These are phyloP conservation scores for Tetramorium alpestre DNA, from an alignment of 1,140 invertebrate genomes.

Conservation along the genomic window DNA sequence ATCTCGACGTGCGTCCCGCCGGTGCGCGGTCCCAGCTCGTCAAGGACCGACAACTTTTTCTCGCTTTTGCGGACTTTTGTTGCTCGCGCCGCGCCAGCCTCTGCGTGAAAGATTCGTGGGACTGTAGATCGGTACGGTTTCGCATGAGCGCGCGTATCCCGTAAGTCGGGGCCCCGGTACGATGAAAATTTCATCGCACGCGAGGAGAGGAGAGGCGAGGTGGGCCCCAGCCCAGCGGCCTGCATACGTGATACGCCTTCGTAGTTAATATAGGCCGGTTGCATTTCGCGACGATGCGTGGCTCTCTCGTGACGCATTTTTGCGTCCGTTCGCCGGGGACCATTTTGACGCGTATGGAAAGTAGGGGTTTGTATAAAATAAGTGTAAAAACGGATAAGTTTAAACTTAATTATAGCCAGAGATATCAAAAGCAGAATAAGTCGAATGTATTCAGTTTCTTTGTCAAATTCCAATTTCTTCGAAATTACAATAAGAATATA, in stretches of 20 bases:
- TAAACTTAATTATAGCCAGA: neutral
- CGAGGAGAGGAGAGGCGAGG: slow-evolving; percentile 70
- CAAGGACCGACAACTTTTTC: slow-evolving; percentile 72
- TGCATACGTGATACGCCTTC: slow-evolving; percentile 79
- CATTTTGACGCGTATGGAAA: neutral
- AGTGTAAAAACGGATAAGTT: neutral
- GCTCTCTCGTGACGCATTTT: slow-evolving; percentile 47
- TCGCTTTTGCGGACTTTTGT: slow-evolving; percentile 68
- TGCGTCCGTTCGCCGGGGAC: slow-evolving; percentile 13
- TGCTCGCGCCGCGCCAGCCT: slow-evolving; percentile 56
- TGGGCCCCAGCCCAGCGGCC: slow-evolving; percentile 73
- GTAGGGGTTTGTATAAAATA: neutral
- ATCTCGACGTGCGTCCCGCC: slow-evolving; percentile 37
- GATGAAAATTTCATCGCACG: slow-evolving; percentile 78
- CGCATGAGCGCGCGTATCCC: slow-evolving; percentile 65
- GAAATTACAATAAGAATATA: neutral
- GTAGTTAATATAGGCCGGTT: slow-evolving; percentile 79
- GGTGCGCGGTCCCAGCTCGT: slow-evolving; percentile 15
- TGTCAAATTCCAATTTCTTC: neutral
- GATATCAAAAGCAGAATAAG: neutral
- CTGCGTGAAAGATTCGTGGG: slow-evolving; percentile 69
- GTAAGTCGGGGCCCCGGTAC: slow-evolving; percentile 52
- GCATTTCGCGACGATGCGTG: slow-evolving; percentile 68
- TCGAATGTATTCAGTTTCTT: neutral
- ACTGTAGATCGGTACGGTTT: slow-evolving; percentile 68